Evolutionary conservation across 1,140 invertebrate genomes (phyloP), one percentile per base, ranked within the genome.

Genomic region (Sitophilus oryzae): DNA sequence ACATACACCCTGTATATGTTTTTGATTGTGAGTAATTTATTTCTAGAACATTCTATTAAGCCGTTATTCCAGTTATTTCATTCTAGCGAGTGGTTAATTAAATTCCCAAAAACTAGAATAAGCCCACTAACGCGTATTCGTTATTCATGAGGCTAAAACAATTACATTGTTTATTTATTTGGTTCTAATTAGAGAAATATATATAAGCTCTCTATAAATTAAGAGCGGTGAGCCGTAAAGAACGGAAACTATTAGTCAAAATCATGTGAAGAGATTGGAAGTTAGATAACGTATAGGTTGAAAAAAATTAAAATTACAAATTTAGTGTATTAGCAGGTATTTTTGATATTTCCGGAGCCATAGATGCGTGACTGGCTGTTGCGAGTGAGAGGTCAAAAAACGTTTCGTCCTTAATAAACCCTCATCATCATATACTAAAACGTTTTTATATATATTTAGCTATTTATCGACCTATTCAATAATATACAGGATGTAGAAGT

Each of bases 191-290:
- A 30, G 25, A 30, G 5, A 30, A 30, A 30, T 19, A 41, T n/a
- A n/a, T n/a, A n/a, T n/a, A n/a, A 19, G 15, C 9, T 11, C 14
- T 1, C 38, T 15, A 15, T 15, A 46, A 46, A 22, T 25, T 44
- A 52, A 14, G n/a, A 23, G 16, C 40, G 16, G 22, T 44, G 21
- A 44, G 44, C 14, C 34, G 25, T 35, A 18, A 37, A 52, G 25
- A 30, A 41, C 38, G 40, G 50, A 44, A 52, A 36, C 30, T 23
- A 35, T 43, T 23, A 41, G 35, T 57, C 43, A 45, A 52, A 57
- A 57, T 46, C 55, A 41, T 36, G 34, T 15, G 42, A 44, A 44
- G 42, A 44, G 42, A 44, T 44, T 18, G 42, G 42, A 25, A 14
- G 21, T 11, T 25, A 25, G 42, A 44, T 44, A 25, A 6, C 1